Evolutionary conservation across 2,888 invertebrate species (phyloP), one percentile per base, ranked within the genome.

Genomic region (Scaptomyza flava): DNA sequence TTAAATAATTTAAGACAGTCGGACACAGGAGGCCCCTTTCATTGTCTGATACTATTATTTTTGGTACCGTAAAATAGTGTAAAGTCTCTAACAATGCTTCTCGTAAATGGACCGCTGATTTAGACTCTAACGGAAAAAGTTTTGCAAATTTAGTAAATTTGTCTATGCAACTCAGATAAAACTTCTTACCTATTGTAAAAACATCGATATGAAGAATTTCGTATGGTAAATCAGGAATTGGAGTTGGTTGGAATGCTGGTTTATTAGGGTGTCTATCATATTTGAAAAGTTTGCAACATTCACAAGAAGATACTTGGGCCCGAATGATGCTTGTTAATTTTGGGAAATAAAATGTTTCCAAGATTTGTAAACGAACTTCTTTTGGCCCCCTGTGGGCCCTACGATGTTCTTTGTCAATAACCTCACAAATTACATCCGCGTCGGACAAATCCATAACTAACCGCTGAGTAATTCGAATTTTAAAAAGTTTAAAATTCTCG

Each of bases 271-370:
- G 33, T 33, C 33, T 33, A 2, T 33, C 33, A 6, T 31, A 33
- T 3, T 33, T 33, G 38, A 0, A 33, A 0, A 33, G 3, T 9
- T 33, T 33, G 8, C 33, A 33, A 9, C 8, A 8, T 8, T 33
- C 31, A 17, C 57, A 57, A 51, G 57, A 12, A 1, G 51, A 27
- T 27, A 46, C 7, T 12, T 52, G 23, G 23, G 57, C 0, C 9
- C 56, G 54, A 9, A 34, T 34, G 2, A 9, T 34, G 17, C 54
- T 56, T 6, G 36, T 6, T 45, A 57, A 57, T 17, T 20, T 38
- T 2, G 38, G 33, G 30, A 63, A 51, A 27, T 63, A 63, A 20
- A 34, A 63, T 33, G 23, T 36, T 31, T 63, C 56, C 8, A 17
- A 17, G 17, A 17, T 17, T 17, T 17, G 17, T 17, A 17, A 17